phyloP scores from a whole-genome alignment of 2,113 vertebrate species.

The Rhea americana region DNA sequence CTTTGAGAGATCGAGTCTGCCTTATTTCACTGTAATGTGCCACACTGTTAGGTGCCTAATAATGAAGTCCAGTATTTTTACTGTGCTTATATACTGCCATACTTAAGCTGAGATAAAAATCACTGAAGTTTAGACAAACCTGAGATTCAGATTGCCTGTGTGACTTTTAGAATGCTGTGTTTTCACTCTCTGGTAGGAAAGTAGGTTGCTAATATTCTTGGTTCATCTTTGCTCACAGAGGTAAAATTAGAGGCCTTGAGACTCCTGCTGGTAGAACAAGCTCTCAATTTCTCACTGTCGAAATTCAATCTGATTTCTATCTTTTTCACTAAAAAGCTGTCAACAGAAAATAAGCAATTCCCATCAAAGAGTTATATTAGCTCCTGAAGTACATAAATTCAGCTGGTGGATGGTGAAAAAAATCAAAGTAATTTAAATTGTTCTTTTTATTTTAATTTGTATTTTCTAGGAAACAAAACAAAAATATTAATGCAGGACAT shows the following conservation, averaged over 20 bases:
- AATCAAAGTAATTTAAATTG: constrained; percentile 68
- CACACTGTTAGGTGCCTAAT: not conserved
- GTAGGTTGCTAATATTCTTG: constrained; percentile 73
- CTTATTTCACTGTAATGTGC: not conserved
- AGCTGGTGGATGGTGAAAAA: constrained; percentile 40
- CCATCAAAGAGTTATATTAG: constrained; percentile 71
- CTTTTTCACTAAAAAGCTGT: constrained; percentile 83
- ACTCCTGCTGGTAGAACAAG: constrained; percentile 80
- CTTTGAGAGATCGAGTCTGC: not conserved
- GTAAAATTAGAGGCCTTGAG: constrained; percentile 81
- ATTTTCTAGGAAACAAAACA: constrained; percentile 63
- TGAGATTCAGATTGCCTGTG: not conserved
- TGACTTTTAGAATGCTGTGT: constrained; percentile 56
- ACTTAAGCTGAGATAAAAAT: not conserved
- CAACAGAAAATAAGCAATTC: constrained; percentile 83
- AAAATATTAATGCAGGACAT: constrained; percentile 44
- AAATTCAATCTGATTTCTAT: constrained; percentile 86
- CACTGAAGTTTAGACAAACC: not conserved
- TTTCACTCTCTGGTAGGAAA: constrained; percentile 42
- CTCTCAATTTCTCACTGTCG: constrained; percentile 82
- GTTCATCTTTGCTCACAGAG: constrained; percentile 75
- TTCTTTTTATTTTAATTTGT: constrained; percentile 67
- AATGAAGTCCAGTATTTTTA: not conserved
- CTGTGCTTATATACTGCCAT: not conserved
- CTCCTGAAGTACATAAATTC: constrained; percentile 70